These are phyloP conservation scores for Calliopum simillimum DNA, from an alignment of 2,888 invertebrate species.

Conservation along the genomic window DNA sequence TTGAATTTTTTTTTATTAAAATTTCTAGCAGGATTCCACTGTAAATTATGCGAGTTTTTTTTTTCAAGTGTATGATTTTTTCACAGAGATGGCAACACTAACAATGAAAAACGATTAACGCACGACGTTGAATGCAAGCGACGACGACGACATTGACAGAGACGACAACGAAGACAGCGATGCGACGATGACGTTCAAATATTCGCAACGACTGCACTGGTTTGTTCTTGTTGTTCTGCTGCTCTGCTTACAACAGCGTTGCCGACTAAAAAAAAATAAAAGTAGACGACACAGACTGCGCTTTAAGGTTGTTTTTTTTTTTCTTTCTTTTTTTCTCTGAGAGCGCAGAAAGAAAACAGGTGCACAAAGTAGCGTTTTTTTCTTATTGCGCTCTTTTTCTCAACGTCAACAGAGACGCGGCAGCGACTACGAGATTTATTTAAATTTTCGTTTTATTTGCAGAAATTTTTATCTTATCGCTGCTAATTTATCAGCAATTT, in stretches of 20 bases:
- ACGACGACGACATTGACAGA: conserved; percentile 9
- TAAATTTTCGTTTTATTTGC: background rate
- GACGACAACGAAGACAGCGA: background rate
- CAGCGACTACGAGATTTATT: too few relatives aligned
- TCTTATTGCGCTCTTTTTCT: background rate
- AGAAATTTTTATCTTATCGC: conserved; percentile 1
- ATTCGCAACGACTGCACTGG: background rate
- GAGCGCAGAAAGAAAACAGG: conserved; percentile 16
- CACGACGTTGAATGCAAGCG: background rate
- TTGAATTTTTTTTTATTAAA: too few relatives aligned
- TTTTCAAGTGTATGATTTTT: background rate
- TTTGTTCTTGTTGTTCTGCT: background rate
- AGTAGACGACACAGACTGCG: background rate
- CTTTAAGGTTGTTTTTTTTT: background rate
- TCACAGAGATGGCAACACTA: conserved; percentile 12
- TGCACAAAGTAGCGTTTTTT: background rate
- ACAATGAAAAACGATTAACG: conserved; percentile 6
- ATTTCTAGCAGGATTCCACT: background rate
- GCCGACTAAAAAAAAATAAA: background rate
- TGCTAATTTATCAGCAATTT: background rate
- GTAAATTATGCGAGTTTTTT: background rate
- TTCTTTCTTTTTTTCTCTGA: conserved; percentile 12
- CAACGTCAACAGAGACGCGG: too few relatives aligned
- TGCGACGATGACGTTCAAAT: background rate
- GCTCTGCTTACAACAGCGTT: background rate